Base-by-base conservation (phyloP, 2,797 vertebrate species). In the Menidia menidia region DNA sequence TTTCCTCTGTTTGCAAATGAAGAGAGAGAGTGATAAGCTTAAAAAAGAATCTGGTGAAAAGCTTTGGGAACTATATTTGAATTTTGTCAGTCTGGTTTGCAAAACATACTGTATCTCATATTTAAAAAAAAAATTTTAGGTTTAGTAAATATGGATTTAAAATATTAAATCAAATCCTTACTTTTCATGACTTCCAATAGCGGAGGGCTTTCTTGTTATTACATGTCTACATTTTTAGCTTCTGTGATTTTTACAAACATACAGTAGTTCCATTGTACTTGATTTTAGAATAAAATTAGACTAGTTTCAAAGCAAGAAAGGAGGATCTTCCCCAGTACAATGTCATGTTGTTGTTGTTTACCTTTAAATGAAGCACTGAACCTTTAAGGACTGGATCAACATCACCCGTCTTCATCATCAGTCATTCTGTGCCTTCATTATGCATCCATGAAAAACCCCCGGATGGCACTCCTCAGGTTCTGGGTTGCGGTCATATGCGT, bases 401-500 rank as follows among this genome's bases (percentile, higher is more conserved):
- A 75, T 58, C 48, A 57, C 66, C 71, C 47, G 51, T 39, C 73
- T 75, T 66, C 48, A 80, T 72, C 82, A 88, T 86, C 83, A 78
- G 75, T 86, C 84, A 82, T 66, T 77, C 68, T 33, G 4, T 69
- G 53, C 64, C 45, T 75, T 65, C 73, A 69, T 76, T 67, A 68
- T 82, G 75, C 71, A 59, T 78, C 76, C 72, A 77, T 77, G 33
- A 83, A 82, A 86, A 87, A 85, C 77, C 86, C 76, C 72, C 85
- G 25, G 25, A 25, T 25, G 25, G 59, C 77, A 33, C 82, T 77
- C 70, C 62, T 77, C 70, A 80, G 75, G 87, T 88, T 86, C 74
- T 89, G 82, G 82, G 82, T 89, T 90, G 86, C 77, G 89, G 75
- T 84, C 81, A 82, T 87, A 85, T 90, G 90, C 89, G 80, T 72